Base-by-base conservation (phyloP, 2,113 vertebrate genomes). In the Gorsachius goisagi region DNA sequence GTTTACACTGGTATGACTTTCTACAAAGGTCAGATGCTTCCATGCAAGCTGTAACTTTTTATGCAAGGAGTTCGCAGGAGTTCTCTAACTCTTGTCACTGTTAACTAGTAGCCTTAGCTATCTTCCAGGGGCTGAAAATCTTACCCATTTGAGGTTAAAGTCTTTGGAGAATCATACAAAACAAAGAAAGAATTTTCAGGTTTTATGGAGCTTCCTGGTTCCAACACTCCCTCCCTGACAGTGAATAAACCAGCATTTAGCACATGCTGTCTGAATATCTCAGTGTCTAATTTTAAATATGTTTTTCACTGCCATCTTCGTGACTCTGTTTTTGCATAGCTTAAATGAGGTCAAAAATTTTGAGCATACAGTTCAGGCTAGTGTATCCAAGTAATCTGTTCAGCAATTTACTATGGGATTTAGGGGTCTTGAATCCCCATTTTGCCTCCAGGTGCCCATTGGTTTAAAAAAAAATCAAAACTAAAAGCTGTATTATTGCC, bases 271-370 rank as follows among this genome's bases (percentile, higher is more conserved):
- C 95, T 95, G 92, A 90, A 62, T 85, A 94, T 39, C 83, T 92
- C 80, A 56, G 39, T 72, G 87, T 85, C 83, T 94, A 81, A 92
- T 92, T 96, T 95, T 87, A 90, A 77, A 60, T 56, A 73, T 44
- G 52, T 89, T 95, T 95, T 87, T 88, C 85, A 41, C 27, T 85
- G 66, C 68, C 30, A 62, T 91, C 33, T 87, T 81, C 87, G 27
- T 79, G n/a, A 58, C 6, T 86, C n/a, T 93, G 60, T 66, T 86
- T 91, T 86, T 82, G n/a, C 73, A 87, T 45, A 81, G 73, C 68
- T 92, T 87, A 92, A 96, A 95, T 75, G 73, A 92, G 86, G 87
- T 94, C 92, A 92, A 82, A 93, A 80, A 49, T 73, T 87, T 62
- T 35, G 33, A 60, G 58, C 58, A 64, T 72, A 22, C n/a, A 53